These are phyloP conservation scores for Ferdinandea cuprea DNA, from an alignment of 2,888 invertebrate species.

Conservation along the genomic window DNA sequence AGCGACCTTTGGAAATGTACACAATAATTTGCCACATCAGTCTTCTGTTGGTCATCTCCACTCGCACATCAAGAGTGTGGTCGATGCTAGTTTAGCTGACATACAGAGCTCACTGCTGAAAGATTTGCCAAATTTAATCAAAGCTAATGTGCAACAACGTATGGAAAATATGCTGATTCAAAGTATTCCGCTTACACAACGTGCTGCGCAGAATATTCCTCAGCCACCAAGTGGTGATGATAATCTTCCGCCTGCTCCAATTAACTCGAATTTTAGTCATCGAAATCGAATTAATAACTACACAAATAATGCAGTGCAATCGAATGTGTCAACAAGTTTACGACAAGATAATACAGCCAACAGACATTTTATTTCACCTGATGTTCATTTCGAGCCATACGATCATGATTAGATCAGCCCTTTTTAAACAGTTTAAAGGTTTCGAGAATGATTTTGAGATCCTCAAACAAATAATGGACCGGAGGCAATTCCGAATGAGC, in stretches of 20 bases:
- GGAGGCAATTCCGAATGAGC: neutral
- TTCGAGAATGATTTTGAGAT: too few species aligned
- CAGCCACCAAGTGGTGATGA: too few species aligned
- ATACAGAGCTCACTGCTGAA: neutral
- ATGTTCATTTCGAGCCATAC: too few species aligned
- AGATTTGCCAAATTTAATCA: constrained; percentile 1
- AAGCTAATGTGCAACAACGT: too few species aligned
- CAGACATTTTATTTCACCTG: neutral
- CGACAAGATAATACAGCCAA: neutral
- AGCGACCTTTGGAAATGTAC: neutral
- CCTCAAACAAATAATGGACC: too few species aligned
- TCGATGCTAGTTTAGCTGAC: neutral
- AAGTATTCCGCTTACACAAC: neutral
- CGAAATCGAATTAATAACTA: neutral
- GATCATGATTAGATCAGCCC: too few species aligned
- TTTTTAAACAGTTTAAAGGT: too few species aligned
- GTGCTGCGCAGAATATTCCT: too few species aligned
- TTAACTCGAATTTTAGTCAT: neutral
- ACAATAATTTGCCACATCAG: neutral
- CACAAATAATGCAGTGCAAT: neutral
- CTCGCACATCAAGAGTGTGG: too few species aligned
- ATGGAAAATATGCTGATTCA: neutral
- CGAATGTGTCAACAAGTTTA: neutral
- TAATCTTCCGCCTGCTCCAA: neutral
- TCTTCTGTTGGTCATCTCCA: too few species aligned